phyloP scores from a whole-genome alignment of 1,140 invertebrate species.

The Drosophila sturtevanti region DNA sequence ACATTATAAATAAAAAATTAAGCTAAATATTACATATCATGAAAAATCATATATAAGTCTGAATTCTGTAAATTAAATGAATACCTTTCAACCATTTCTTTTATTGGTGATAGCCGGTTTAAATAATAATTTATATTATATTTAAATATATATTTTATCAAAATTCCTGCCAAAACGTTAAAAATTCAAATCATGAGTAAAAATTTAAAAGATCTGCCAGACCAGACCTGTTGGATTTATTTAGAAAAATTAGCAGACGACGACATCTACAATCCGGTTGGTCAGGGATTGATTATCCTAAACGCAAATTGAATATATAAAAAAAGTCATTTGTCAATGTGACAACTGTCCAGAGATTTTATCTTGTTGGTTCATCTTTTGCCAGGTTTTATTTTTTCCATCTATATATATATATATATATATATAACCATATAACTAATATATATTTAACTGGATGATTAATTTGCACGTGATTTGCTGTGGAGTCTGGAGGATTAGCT shows the following conservation, averaged over 20 bases:
- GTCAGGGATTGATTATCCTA: conserved; percentile 66
- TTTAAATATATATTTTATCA: too few relatives aligned
- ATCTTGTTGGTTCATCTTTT: conserved; percentile 34
- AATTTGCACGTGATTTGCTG: conserved; percentile 48
- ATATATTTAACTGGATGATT: conserved; percentile 39
- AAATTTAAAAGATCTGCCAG: too few relatives aligned
- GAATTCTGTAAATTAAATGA: too few relatives aligned
- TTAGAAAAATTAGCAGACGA: not conserved
- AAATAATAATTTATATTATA: too few relatives aligned
- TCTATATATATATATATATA: conserved; percentile 20
- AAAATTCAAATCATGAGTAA: too few relatives aligned
- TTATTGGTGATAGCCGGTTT: too few relatives aligned
- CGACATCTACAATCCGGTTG: not conserved
- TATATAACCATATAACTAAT: conserved; percentile 22
- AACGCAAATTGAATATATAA: conserved; percentile 68
- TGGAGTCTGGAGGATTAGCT: conserved; percentile 45
- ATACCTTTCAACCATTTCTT: too few relatives aligned
- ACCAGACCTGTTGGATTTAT: too few relatives aligned
- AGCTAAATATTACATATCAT: too few relatives aligned
- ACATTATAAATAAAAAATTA: too few relatives aligned
- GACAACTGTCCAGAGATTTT: conserved; percentile 21
- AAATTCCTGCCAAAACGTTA: too few relatives aligned
- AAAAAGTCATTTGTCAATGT: conserved; percentile 58
- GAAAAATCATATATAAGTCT: too few relatives aligned
- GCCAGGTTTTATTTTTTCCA: conserved; percentile 5